phyloP scores from a whole-genome alignment of 1,140 invertebrate species.

The Ericerus pela region DNA sequence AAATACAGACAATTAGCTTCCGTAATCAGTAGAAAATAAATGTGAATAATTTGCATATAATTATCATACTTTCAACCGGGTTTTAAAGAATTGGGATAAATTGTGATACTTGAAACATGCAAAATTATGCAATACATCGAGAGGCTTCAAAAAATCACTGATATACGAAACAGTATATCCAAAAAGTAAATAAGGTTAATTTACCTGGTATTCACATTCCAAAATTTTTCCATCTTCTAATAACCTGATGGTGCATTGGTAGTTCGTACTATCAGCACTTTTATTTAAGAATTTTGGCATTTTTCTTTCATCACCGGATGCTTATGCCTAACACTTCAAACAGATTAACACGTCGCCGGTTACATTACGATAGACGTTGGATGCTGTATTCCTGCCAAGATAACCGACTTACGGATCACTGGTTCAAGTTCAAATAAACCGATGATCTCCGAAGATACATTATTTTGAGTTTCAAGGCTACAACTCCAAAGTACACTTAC shows the following conservation, averaged over 20 bases:
- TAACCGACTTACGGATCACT: too few species aligned
- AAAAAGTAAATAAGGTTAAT: conserved; percentile 17
- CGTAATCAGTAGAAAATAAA: neutral
- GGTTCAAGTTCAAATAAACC: too few species aligned
- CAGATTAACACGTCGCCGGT: too few species aligned
- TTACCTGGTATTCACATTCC: conserved; percentile 89
- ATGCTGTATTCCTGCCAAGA: too few species aligned
- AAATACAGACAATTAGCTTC: neutral
- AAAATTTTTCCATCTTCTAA: conserved; percentile 88
- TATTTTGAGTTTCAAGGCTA: too few species aligned
- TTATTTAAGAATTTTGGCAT: conserved; percentile 63
- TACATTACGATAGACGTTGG: too few species aligned
- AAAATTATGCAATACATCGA: neutral
- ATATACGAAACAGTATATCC: neutral
- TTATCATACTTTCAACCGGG: neutral
- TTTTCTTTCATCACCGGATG: conserved; percentile 24
- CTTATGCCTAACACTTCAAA: too few species aligned
- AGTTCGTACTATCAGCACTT: conserved; percentile 70
- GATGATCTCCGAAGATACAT: too few species aligned
- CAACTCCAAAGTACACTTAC: too few species aligned
- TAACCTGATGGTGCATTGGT: conserved; percentile 84
- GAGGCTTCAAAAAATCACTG: neutral
- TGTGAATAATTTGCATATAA: neutral
- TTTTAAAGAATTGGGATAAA: neutral
- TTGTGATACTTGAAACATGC: neutral